Percentiles rank a stretch among this genome's conserved stretches.
These are phyloP conservation scores for Cyprinella venusta DNA, from an alignment of 2,797 vertebrate genomes.

Conservation along the genomic window DNA sequence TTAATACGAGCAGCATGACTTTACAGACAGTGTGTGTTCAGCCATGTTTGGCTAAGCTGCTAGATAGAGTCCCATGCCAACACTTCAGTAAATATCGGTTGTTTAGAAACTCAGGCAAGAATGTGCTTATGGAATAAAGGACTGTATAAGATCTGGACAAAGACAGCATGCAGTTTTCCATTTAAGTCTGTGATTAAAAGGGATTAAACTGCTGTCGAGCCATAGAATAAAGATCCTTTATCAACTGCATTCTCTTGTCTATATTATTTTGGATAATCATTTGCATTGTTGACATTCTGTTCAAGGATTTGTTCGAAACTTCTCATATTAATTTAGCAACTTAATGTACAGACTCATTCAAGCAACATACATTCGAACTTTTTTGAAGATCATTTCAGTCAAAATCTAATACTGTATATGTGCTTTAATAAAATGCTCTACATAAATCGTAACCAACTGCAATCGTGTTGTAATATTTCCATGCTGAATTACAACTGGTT, in stretches of 20 bases:
- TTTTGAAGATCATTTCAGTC: neutral
- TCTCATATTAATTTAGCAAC: neutral
- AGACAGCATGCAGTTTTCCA: slow-evolving; percentile 16
- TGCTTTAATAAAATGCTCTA: neutral
- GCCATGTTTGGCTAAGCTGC: slow-evolving; percentile 18
- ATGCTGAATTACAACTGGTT: neutral
- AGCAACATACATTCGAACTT: neutral
- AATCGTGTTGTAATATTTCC: neutral
- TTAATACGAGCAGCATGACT: slow-evolving; percentile 47
- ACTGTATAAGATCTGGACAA: slow-evolving; percentile 37
- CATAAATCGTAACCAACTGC: neutral
- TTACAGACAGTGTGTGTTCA: slow-evolving; percentile 20
- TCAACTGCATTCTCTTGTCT: neutral
- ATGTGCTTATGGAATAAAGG: slow-evolving; percentile 24
- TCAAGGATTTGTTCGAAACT: neutral
- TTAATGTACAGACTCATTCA: too few relatives aligned
- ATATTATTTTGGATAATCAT: neutral
- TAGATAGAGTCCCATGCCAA: slow-evolving; percentile 26
- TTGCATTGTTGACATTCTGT: neutral
- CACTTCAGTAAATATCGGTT: slow-evolving; percentile 28
- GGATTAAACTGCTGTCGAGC: slow-evolving; percentile 29
- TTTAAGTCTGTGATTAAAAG: slow-evolving; percentile 31
- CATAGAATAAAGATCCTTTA: slow-evolving; percentile 55
- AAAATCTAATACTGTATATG: neutral
- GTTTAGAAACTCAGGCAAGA: slow-evolving; percentile 44